These are phyloP conservation scores for Morpho helenor DNA, from an alignment of 2,888 invertebrate genomes.

Conservation along the genomic window DNA sequence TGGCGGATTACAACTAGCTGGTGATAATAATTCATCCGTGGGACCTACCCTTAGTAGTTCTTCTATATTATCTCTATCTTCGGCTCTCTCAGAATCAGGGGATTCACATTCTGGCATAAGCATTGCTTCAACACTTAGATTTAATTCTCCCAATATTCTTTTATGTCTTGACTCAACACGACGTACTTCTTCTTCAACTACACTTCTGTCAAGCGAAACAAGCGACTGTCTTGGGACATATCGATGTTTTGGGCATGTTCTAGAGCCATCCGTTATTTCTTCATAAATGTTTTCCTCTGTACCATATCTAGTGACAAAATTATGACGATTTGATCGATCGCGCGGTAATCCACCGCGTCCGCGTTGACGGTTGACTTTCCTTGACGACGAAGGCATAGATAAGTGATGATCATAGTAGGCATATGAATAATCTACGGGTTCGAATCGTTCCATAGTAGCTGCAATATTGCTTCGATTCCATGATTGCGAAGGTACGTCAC, in stretches of 20 bases:
- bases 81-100: slow-evolving; percentile 82
- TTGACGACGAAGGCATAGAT: slow-evolving; percentile 79
- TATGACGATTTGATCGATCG: slow-evolving; percentile 79
- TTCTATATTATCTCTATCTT: slow-evolving; percentile 80
- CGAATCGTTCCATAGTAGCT: slow-evolving; percentile 82
- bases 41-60: slow-evolving; percentile 84
- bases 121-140: slow-evolving; percentile 94
- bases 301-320: slow-evolving; percentile 88
- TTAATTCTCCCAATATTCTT: slow-evolving; percentile 90
- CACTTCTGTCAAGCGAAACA: slow-evolving; percentile 83
- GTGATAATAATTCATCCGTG: slow-evolving; percentile 85
- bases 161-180: slow-evolving; percentile 90
- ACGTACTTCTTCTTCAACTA: slow-evolving; percentile 90
- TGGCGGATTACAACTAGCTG: slow-evolving; percentile 81
- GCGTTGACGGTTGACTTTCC: slow-evolving; percentile 65
- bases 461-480: slow-evolving; percentile 83
- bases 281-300: slow-evolving; percentile 92
- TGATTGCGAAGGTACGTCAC: slow-evolving; percentile 68
- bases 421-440: slow-evolving; percentile 88
- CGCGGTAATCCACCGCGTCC: slow-evolving; percentile 64
- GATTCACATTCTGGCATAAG: slow-evolving; percentile 89
- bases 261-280: slow-evolving; percentile 85
- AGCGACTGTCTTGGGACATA: slow-evolving; percentile 79
- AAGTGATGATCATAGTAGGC: slow-evolving; percentile 89
- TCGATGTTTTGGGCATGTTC: slow-evolving; percentile 72